Evolutionary conservation across 2,113 vertebrate species (phyloP), one percentile per base, ranked within the genome.

Genomic region (Cichladusa arquata): DNA sequence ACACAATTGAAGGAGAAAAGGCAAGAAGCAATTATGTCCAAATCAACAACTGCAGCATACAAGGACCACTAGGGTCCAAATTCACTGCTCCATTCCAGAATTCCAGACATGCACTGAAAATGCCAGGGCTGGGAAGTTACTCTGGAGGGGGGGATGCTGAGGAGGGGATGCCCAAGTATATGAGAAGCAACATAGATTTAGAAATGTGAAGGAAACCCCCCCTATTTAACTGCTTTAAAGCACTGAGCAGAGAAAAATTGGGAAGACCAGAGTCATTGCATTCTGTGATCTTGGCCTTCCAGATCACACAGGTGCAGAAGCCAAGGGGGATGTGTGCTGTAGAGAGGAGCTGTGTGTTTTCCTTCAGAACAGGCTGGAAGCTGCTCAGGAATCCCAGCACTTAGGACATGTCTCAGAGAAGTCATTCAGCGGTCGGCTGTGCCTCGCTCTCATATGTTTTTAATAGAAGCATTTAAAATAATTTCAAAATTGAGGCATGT

Each of bases 261-360:
- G 11, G 54, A 92, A 88, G 40, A 33, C 15, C 8, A 29, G 48
- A 14, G 28, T 11, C 44, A 31, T 2, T 67, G 48, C 38, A 20
- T 50, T 58, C 22, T 48, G 0, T 24, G 28, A 28, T 71, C 23
- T 42, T 57, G 53, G 70, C 36, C 36, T 62, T 80, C 19, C 45
- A 65, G 50, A 45, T 12, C 62, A 40, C 1, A 20, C 50, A 51
- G n/a, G 42, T 88, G 62, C 66, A 45, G 79, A 82, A 90, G 83
- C 36, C 1, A 1, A 23, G 56, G 24, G 25, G 3, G 2, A 6
- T 0, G 0, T 44, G 48, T 81, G 66, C 62, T 22, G 5, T 5
- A 29, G 40, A 67, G 48, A 57, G 22, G 31, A 85, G n/a, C 40
- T 45, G 24, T 58, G 36, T 74, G 73, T 77, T 88, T 77, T 38